Evolutionary conservation across 2,888 invertebrate species (phyloP).

Genomic region (Athetis lepigone): DNA sequence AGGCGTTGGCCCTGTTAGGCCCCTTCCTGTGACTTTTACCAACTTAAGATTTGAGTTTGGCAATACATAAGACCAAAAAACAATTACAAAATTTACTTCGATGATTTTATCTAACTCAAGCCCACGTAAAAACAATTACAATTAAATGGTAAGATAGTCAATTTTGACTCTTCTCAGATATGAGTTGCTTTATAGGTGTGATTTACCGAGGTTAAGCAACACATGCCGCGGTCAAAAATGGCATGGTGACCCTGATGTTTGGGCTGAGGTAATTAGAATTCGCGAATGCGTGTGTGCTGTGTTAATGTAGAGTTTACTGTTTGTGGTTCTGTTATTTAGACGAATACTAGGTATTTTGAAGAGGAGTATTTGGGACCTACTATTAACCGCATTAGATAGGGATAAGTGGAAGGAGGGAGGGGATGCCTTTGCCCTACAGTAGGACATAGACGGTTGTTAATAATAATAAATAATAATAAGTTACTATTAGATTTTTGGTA

Average conservation of each 20-base stretch:
- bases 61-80: neutral
- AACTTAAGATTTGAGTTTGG: no score
- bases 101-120: constrained; percentile 5
- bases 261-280: constrained; percentile 51
- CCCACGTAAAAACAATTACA: constrained; percentile 45
- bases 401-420: no score
- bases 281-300: constrained; percentile 45
- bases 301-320: constrained; percentile 33
- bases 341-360: neutral
- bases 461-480: no score
- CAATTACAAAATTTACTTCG: neutral
- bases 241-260: constrained; percentile 52
- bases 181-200: constrained; percentile 32
- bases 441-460: no score
- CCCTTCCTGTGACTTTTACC: no score
- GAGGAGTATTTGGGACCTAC: no score
- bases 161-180: constrained; percentile 36
- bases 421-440: no score
- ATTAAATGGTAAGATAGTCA: constrained; percentile 27
- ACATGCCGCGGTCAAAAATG: constrained; percentile 45
- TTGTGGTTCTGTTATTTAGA: neutral
- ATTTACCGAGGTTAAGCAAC: constrained; percentile 62
- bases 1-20: no score
- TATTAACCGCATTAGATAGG: no score
- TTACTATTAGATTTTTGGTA: no score